Percentiles rank a stretch among this genome's conserved stretches.
phyloP scores from a whole-genome alignment of 1,140 invertebrate species.

The Panagrolaimus sp. region DNA sequence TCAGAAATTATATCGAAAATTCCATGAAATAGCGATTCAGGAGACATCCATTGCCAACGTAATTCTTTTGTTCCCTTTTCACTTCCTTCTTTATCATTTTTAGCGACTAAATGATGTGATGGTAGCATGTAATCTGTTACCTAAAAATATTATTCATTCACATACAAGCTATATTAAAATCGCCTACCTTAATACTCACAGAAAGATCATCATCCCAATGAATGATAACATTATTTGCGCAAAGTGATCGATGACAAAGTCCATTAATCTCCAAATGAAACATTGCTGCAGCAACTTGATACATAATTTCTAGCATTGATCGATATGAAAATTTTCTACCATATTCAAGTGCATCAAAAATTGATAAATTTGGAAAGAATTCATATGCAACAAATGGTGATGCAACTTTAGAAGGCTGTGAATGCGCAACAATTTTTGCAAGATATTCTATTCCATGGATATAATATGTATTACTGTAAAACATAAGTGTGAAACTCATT shows the following conservation, averaged over 20 bases:
- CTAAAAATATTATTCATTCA: too few species aligned
- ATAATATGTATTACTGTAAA: background rate
- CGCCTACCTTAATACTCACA: background rate
- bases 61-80: background rate
- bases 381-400: slow-evolving; percentile 8
- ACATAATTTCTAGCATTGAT: background rate
- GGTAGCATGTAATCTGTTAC: slow-evolving; percentile 11
- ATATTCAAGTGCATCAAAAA: background rate
- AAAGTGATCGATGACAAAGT: background rate
- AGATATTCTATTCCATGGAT: background rate
- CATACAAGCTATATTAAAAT: too few species aligned
- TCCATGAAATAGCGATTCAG: background rate
- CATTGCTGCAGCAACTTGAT: background rate
- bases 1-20: background rate
- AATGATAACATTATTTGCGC: background rate
- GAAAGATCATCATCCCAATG: background rate
- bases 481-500: background rate
- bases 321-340: background rate
- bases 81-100: too few species aligned
- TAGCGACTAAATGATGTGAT: background rate
- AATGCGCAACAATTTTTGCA: background rate
- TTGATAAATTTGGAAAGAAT: background rate
- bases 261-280: slow-evolving; percentile 1
- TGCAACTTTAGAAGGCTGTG: background rate
- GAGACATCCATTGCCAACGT: slow-evolving; percentile 7